Evolutionary conservation across 2,113 vertebrate species (phyloP), one percentile per base, ranked within the genome.

Genomic region (Myotis yumanensis): DNA sequence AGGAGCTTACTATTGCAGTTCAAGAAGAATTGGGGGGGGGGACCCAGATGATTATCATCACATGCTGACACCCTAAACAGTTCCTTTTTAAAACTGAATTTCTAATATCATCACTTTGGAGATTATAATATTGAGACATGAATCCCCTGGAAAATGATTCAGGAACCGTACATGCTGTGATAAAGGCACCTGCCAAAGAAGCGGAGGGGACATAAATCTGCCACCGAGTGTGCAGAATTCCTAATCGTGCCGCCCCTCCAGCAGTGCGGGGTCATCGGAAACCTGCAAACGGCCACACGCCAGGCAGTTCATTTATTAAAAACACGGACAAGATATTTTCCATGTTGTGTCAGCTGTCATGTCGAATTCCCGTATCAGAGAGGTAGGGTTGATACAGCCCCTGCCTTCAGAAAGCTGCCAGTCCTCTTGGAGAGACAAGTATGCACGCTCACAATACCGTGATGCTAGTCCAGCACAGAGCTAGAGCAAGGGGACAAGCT

Each of bases 31-130:
- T 81, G n/a, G 30, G 64, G 25, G 35, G 68, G 30, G 79, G 90
- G 62, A 92, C 86, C 48, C 84, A 92, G 97, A 96, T 96, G 97
- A 98, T 97, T 97, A 97, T 95, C 95, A 96, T 91, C 96, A 95
- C 37, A 35, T 90, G 81, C 97, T 97, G 96, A 97, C 95, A 94
- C 88, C 90, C 91, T 95, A 96, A 98, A 97, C 90, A 93, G 90
- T 89, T 97, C 91, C 90, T 96, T 97, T 86, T 95, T 88, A 96
- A 98, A 97, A 90, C 25, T 94, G 77, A 95, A 97, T 98, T 97
- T 91, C 77, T 77, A 83, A 94, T 85, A 90, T 66, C 96, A 94
- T 97, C 77, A 6, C 30, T 64, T 84, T 97, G 81, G 32, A 23
- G 96, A 68, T 88, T 90, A 89, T 76, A 93, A 95, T 96, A 96